Conservation (phyloP, 2,113 vertebrate genomes). For the Sardina pilchardus region DNA sequence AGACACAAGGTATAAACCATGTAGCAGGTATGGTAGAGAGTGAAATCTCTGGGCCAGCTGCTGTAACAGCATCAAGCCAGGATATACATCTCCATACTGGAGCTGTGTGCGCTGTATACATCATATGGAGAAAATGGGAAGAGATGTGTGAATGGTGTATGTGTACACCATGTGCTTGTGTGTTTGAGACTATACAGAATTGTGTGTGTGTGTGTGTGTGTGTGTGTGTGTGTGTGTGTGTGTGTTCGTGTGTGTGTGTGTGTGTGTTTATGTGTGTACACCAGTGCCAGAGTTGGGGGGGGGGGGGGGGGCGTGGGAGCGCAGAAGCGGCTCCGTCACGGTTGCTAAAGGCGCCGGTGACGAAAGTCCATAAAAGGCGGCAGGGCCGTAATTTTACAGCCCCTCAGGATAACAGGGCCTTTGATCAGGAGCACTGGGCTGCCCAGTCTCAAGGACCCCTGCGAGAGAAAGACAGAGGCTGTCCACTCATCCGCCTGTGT, state of each 20-base stretch:
- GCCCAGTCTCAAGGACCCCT: slow-evolving; percentile 14
- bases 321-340: slow-evolving; percentile 42
- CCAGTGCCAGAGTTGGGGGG: neutral
- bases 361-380: slow-evolving; percentile 51
- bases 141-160: no score
- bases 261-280: neutral
- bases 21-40: no score
- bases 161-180: no score
- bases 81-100: no score
- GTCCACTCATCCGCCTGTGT: neutral
- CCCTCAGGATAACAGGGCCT: slow-evolving; percentile 35
- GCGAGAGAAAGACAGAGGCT: neutral
- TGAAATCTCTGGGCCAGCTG: no score
- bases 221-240: neutral
- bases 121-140: no score
- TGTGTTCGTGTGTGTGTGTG: neutral
- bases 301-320: slow-evolving; percentile 22
- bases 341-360: slow-evolving; percentile 38
- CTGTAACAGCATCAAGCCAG: no score
- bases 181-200: no score
- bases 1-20: no score
- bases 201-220: neutral
- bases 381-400: slow-evolving; percentile 42
- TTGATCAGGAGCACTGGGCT: slow-evolving; percentile 40
- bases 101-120: no score